Evolutionary conservation across 2,113 vertebrate species (phyloP).

Genomic region (Brachionichthys hirsutus): DNA sequence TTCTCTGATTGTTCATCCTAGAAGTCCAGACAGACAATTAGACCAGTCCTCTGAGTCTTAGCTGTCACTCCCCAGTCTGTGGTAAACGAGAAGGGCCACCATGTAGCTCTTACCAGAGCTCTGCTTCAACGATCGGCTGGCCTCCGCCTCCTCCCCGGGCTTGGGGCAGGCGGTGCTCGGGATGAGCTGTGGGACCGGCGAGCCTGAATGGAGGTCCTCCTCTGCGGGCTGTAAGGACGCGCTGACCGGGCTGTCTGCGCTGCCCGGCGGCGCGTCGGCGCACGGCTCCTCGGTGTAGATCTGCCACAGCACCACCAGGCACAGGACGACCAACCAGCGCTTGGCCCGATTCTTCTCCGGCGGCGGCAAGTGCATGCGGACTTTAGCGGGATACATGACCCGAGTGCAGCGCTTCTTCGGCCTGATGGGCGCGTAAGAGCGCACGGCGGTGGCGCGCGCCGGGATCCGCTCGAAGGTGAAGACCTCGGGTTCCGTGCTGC

Average conservation of each 20-base stretch:
- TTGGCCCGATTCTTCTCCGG: conserved; percentile 75
- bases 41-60: neutral
- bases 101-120: conserved; percentile 71
- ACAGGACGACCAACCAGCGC: conserved; percentile 76
- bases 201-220: conserved; percentile 23
- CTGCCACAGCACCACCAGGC: conserved; percentile 79
- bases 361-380: conserved; percentile 78
- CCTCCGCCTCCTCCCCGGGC: conserved; percentile 32
- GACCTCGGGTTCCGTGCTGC: conserved; percentile 76
- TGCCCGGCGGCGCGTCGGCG: conserved; percentile 40
- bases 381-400: conserved; percentile 79
- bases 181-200: neutral
- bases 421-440: conserved; percentile 50
- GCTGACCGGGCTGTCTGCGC: neutral
- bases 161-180: conserved; percentile 36
- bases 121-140: conserved; percentile 42
- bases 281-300: conserved; percentile 78
- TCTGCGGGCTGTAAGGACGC: conserved; percentile 64
- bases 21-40: neutral
- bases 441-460: conserved; percentile 53
- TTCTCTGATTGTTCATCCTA: neutral
- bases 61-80: conserved; percentile 70
- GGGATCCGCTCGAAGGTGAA: conserved; percentile 77
- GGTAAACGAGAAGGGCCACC: conserved; percentile 77
- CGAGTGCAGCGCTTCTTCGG: conserved; percentile 71